A percentile compares a stretch with the other conserved stretches of the same genome.
Evolutionary conservation across 2,797 vertebrate species (phyloP).

Genomic region (Xenops minutus): DNA sequence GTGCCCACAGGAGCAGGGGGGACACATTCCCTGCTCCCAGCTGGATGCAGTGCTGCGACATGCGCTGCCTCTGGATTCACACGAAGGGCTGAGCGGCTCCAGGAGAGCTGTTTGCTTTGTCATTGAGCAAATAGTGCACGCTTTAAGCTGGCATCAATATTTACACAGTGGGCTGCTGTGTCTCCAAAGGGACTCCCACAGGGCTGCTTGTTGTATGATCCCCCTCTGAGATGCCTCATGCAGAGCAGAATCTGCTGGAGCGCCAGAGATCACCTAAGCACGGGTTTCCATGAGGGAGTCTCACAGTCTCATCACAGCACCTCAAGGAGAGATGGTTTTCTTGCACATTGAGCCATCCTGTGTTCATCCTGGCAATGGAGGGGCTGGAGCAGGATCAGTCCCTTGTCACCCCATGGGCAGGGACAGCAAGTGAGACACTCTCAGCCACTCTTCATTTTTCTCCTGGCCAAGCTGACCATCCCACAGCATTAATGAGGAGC

Average conservation of each 20-base stretch:
- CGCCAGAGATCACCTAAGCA: rapidly evolving
- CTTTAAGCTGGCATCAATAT: background rate
- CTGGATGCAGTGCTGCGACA: background rate
- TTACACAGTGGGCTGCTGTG: background rate
- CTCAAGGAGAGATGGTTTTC: background rate
- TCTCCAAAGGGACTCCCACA: background rate
- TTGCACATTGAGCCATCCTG: rapidly evolving
- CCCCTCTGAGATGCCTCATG: background rate
- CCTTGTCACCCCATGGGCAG: background rate
- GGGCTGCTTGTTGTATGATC: background rate
- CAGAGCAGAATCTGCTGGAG: background rate
- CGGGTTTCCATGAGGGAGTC: rapidly evolving
- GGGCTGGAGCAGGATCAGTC: background rate
- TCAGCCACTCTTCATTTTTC: background rate
- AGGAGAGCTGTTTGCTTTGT: background rate
- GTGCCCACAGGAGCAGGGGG: background rate
- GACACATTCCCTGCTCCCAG: rapidly evolving
- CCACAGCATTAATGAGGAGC: background rate
- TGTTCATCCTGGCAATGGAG: background rate
- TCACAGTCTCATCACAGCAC: background rate
- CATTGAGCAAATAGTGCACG: rapidly evolving
- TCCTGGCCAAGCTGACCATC: background rate
- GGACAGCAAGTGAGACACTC: background rate
- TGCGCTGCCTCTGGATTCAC: rapidly evolving
- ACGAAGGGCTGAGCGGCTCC: background rate